Conservation (phyloP, 2,113 vertebrate species). For the Neomonachus schauinslandi region DNA sequence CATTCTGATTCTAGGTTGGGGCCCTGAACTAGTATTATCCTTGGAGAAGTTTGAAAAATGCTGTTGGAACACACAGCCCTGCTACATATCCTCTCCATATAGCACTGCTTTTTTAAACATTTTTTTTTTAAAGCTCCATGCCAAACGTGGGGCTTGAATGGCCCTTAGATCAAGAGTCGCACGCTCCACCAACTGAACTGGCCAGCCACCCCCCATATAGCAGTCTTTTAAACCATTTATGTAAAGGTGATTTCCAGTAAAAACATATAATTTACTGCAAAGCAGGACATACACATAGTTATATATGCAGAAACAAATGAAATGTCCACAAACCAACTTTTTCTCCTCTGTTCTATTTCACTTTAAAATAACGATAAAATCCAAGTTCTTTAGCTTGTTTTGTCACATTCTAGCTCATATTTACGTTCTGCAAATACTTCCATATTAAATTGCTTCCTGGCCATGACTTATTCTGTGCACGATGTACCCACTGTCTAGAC, state of each 20-base stretch:
- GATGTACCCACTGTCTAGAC: neutral
- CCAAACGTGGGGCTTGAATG: neutral
- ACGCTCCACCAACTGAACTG: neutral
- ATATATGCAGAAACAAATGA: neutral
- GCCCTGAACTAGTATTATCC: neutral
- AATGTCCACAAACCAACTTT: conserved; percentile 12
- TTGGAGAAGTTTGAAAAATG: neutral
- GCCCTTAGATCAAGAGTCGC: neutral
- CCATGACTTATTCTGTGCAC: neutral
- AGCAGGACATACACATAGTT: neutral
- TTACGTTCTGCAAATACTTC: neutral
- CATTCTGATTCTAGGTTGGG: neutral
- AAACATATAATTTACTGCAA: neutral
- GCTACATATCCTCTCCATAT: neutral
- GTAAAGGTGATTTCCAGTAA: neutral
- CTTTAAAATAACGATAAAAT: neutral
- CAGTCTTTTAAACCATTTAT: neutral
- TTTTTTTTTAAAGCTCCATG: neutral
- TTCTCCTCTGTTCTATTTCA: neutral
- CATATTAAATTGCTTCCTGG: neutral
- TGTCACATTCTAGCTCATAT: neutral
- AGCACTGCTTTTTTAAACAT: neutral
- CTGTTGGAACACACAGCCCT: neutral
- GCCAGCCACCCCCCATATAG: neutral
- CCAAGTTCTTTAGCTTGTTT: conserved; percentile 2